phyloP scores from a whole-genome alignment of 2,113 vertebrate genomes.

The Pristiophorus japonicus region DNA sequence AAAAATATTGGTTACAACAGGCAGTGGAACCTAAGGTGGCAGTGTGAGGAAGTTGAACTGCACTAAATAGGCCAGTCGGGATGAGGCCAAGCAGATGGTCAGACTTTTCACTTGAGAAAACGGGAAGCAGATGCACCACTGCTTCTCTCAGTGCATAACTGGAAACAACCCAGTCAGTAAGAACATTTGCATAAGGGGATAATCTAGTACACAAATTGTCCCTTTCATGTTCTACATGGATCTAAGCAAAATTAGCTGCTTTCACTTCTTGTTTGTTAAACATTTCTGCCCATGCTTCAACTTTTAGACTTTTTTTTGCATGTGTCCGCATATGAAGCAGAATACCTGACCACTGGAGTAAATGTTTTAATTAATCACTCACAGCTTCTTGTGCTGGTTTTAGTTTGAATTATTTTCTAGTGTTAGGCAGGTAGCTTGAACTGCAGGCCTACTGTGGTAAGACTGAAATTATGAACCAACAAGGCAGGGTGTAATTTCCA shows the following conservation, averaged over 20 bases:
- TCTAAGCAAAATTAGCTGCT: constrained; percentile 64
- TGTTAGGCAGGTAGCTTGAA: too few species aligned
- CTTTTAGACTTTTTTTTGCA: neutral
- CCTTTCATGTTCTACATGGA: constrained; percentile 65
- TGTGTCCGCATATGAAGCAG: neutral
- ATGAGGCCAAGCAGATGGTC: constrained; percentile 70
- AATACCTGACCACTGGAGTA: neutral
- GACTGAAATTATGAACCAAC: constrained; percentile 41
- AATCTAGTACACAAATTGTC: constrained; percentile 76
- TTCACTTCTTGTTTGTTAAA: constrained; percentile 84
- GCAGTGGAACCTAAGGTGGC: constrained; percentile 51
- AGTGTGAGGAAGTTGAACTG: constrained; percentile 61
- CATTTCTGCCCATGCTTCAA: neutral
- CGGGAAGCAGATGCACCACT: constrained; percentile 82
- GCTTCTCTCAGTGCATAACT: constrained; percentile 67
- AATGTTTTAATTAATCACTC: neutral
- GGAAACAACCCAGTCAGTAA: constrained; percentile 69
- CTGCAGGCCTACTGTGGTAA: neutral
- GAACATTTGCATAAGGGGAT: constrained; percentile 90
- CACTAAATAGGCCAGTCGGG: constrained; percentile 51
- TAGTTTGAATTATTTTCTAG: neutral
- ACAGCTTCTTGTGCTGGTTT: neutral
- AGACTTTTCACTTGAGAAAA: constrained; percentile 68
- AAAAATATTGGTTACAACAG: constrained; percentile 57
- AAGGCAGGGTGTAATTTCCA: constrained; percentile 57